Evolutionary conservation across 2,113 vertebrate species (phyloP).

Genomic region (Drymodes brunneopygia): DNA sequence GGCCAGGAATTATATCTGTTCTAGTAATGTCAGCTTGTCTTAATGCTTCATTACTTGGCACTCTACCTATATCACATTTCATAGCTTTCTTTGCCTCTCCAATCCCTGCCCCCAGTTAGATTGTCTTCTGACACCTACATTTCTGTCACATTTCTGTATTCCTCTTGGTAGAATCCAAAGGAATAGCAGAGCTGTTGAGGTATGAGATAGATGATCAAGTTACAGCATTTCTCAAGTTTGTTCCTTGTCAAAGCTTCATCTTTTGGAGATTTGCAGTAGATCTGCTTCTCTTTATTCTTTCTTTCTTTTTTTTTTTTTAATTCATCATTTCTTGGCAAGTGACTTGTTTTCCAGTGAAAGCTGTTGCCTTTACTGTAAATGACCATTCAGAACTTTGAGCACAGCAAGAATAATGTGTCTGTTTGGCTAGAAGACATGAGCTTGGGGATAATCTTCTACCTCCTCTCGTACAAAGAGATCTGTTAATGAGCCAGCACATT

Average conservation of each 20-base stretch:
- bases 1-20: conserved; percentile 51
- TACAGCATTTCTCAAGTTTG: not conserved
- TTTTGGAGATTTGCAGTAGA: not conserved
- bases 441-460: conserved; percentile 50
- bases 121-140: not conserved
- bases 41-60: conserved; percentile 30
- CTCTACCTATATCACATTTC: conserved; percentile 24
- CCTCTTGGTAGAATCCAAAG: not conserved
- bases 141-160: not conserved
- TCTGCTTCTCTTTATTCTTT: not conserved
- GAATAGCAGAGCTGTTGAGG: not conserved
- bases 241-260: conserved; percentile 14
- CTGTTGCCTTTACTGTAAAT: conserved; percentile 62
- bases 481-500: conserved; percentile 41
- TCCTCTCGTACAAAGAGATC: conserved; percentile 37
- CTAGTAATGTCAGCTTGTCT: conserved; percentile 24
- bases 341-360: conserved; percentile 51
- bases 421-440: conserved; percentile 46
- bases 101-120: not conserved
- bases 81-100: not conserved
- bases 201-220: not conserved
- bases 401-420: conserved; percentile 50
- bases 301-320: not conserved
- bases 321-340: conserved; percentile 47
- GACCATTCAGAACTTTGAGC: conserved; percentile 58